Evolutionary conservation across 2,797 vertebrate species (phyloP), one percentile per base, ranked within the genome.

Genomic region (Gallinago solitaria): DNA sequence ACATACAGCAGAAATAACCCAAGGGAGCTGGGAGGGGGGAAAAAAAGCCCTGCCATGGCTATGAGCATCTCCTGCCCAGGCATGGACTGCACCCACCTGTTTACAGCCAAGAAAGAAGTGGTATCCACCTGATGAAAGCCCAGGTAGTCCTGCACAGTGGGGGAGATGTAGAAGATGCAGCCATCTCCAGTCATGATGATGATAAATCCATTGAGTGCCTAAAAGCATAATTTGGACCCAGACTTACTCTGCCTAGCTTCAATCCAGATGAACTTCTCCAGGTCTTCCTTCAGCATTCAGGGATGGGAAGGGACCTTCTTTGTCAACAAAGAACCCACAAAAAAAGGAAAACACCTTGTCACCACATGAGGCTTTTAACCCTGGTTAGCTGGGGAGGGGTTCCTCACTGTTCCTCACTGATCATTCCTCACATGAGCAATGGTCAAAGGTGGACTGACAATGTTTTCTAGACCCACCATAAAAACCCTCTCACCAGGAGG

Each of bases 81-180:
- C 1, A 3, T 13, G n/a, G 27, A 13, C 37, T 35, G 54, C 25
- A 51, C 6, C 63, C 3, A 0, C n/a, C 69, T 39, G 25, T n/a
- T 74, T 45, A 59, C 9, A 77, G 70, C 12, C 47, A 80, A 45
- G 51, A 60, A 30, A 77, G 64, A 17, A 54, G 5, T 0, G 0
- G 37, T 27, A 86, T 95, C 84, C 95, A 99, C 98, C 98, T 99
- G 98, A 95, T 98, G 98, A 96, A 99, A 99, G 74, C 98, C 98
- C 83, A 99, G 84, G 94, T 99, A 99, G 96, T 99, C 98, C 97
- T 98, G 98, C 93, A 99, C 98, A 35, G 98, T 98, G 81, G 98
- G 98, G 70, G 98, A 99, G 83, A 98, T 96, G 80, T 98, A 99
- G 97, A 99, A 98, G 96, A 99, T 98, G 91, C 96, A 97, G 18